Conservation (phyloP, 2,797 vertebrate genomes). For the Halcyon badia region DNA sequence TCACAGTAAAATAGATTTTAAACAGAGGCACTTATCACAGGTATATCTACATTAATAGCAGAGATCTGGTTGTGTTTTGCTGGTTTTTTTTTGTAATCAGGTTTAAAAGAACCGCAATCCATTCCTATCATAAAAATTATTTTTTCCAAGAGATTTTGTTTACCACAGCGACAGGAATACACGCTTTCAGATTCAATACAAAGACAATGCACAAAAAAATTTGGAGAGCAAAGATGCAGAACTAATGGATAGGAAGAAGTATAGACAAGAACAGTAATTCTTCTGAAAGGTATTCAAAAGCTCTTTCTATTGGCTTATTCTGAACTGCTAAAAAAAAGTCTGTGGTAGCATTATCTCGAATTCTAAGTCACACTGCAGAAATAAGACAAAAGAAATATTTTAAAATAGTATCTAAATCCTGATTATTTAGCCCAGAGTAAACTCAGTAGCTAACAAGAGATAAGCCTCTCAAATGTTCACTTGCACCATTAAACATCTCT, state of each 20-base stretch:
- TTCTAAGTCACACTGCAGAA: not conserved
- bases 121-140: not conserved
- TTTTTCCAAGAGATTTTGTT: not conserved
- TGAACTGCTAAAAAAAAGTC: not conserved
- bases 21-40: not conserved
- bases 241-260: not conserved
- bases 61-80: not conserved
- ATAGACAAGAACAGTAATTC: not conserved
- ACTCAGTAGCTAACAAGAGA: not conserved
- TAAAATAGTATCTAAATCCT: not conserved
- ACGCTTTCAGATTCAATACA: not conserved
- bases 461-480: not conserved
- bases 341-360: too few species aligned
- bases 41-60: not conserved
- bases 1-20: not conserved
- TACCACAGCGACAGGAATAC: not conserved
- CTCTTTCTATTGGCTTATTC: not conserved
- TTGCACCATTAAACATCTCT: not conserved
- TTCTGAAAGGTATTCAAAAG: not conserved
- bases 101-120: not conserved
- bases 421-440: not conserved
- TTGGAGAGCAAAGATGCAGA: not conserved
- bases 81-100: not conserved
- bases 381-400: not conserved
- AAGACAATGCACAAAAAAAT: not conserved